Conservation (phyloP, 2,797 vertebrate genomes). For the Gallinago nigripennis region DNA sequence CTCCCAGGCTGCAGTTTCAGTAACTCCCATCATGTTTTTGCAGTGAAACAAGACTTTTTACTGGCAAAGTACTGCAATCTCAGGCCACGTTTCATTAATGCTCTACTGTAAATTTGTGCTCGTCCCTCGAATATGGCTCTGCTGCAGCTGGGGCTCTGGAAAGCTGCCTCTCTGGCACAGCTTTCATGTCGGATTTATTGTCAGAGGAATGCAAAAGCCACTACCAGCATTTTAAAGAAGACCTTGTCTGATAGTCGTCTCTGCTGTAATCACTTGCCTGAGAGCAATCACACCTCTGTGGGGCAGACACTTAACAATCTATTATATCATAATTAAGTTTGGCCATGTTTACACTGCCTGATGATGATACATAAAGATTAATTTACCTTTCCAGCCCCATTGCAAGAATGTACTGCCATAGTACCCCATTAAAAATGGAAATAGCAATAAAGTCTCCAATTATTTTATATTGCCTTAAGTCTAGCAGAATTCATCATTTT, state of each 20-base stretch:
- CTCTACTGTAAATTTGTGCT: not conserved
- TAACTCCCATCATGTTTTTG: not conserved
- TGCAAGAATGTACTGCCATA: not conserved
- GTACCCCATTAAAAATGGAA: conserved; percentile 48
- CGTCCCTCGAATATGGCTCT: not conserved
- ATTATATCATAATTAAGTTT: conserved; percentile 64
- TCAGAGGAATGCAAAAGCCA: not conserved
- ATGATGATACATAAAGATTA: conserved; percentile 68
- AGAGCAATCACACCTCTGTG: conserved; percentile 42
- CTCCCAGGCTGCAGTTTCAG: not conserved
- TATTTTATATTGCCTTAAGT: conserved; percentile 56
- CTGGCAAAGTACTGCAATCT: not conserved
- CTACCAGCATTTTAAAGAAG: not conserved
- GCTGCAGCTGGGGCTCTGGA: not conserved
- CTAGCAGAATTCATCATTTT: conserved; percentile 38
- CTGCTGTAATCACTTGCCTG: not conserved
- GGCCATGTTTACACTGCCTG: conserved; percentile 63
- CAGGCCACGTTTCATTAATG: not conserved
- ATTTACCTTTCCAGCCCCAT: conserved; percentile 48
- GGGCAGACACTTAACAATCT: conserved; percentile 44
- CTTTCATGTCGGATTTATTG: not conserved
- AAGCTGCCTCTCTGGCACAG: not conserved
- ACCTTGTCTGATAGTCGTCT: not conserved
- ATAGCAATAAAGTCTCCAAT: conserved; percentile 42
- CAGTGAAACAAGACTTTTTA: not conserved